Percentiles rank a stretch among this genome's conserved stretches.
phyloP scores from a whole-genome alignment of 92 coral and sea anemone species.

The Phenganax subtilis region DNA sequence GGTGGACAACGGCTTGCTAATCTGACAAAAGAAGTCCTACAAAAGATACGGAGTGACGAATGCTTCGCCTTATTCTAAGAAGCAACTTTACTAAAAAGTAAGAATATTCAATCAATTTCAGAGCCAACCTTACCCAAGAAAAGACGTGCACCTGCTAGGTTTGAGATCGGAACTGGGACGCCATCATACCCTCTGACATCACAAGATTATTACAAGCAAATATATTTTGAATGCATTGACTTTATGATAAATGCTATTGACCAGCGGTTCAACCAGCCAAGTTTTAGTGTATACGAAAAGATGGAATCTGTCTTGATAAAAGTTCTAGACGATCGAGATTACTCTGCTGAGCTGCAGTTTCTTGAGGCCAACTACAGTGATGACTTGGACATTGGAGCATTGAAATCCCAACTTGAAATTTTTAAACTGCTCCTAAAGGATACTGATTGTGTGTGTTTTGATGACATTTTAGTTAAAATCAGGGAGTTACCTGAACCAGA shows the following conservation, averaged over 20 bases:
- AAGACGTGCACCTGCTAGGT: constrained; percentile 54
- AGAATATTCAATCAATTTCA: constrained; percentile 50
- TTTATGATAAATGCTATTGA: constrained; percentile 62
- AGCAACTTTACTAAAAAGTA: constrained; percentile 40
- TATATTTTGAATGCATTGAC: constrained; percentile 62
- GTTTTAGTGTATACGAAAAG: constrained; percentile 53
- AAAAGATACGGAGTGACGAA: constrained; percentile 50
- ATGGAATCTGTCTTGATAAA: constrained; percentile 59
- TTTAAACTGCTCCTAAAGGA: constrained; percentile 55
- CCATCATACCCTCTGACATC: constrained; percentile 59
- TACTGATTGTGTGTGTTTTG: constrained; percentile 47
- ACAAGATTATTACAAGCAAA: constrained; percentile 50
- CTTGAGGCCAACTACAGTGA: constrained; percentile 47
- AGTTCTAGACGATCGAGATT: constrained; percentile 47
- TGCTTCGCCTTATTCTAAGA: constrained; percentile 49
- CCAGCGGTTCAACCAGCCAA: constrained; percentile 59
- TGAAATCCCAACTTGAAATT: constrained; percentile 49
- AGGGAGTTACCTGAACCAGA: constrained; percentile 55
- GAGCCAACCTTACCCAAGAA: constrained; percentile 58
- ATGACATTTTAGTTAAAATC: constrained; percentile 46
- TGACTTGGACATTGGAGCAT: constrained; percentile 49
- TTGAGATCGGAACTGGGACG: constrained; percentile 54
- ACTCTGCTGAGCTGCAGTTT: constrained; percentile 53
- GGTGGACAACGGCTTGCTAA: constrained; percentile 55
- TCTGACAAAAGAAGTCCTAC: constrained; percentile 44